phyloP scores from a whole-genome alignment of 2,888 invertebrate genomes.

The Lordiphosa andalusiaca region DNA sequence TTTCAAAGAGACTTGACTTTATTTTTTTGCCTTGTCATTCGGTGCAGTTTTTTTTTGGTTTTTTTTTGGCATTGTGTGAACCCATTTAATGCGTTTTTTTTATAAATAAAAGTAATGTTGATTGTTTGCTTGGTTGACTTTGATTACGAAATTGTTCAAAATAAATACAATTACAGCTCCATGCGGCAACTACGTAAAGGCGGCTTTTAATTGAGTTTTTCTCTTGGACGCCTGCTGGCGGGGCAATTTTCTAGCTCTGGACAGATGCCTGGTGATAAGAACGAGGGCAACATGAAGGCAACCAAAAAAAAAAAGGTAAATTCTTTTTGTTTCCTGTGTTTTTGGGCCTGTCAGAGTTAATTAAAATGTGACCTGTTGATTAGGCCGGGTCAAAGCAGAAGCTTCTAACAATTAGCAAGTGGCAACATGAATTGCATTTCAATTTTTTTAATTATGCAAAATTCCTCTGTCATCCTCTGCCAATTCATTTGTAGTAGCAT shows the following conservation, averaged over 20 bases:
- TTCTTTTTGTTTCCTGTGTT: slow-evolving; percentile 37
- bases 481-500: too few species aligned
- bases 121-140: slow-evolving; percentile 69
- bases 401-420: too few species aligned
- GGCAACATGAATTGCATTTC: too few species aligned
- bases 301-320: slow-evolving; percentile 29
- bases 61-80: slow-evolving; percentile 52
- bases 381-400: slow-evolving; percentile 24
- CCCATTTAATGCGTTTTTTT: slow-evolving; percentile 45
- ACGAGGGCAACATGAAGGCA: neutral
- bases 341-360: slow-evolving; percentile 49
- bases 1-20: slow-evolving; percentile 53
- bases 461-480: neutral
- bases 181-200: slow-evolving; percentile 41
- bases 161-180: slow-evolving; percentile 67
- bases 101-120: slow-evolving; percentile 70
- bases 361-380: slow-evolving; percentile 63
- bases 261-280: slow-evolving; percentile 29
- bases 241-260: slow-evolving; percentile 36
- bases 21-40: slow-evolving; percentile 65
- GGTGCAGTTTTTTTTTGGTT: slow-evolving; percentile 47
- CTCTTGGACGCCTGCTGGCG: slow-evolving; percentile 23
- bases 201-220: slow-evolving; percentile 66
- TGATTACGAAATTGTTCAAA: slow-evolving; percentile 74
- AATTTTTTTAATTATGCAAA: neutral